A percentile compares a stretch with the other conserved stretches of the same genome.
These are phyloP conservation scores for Horisme vitalbata DNA, from an alignment of 2,888 invertebrate species.

Conservation along the genomic window DNA sequence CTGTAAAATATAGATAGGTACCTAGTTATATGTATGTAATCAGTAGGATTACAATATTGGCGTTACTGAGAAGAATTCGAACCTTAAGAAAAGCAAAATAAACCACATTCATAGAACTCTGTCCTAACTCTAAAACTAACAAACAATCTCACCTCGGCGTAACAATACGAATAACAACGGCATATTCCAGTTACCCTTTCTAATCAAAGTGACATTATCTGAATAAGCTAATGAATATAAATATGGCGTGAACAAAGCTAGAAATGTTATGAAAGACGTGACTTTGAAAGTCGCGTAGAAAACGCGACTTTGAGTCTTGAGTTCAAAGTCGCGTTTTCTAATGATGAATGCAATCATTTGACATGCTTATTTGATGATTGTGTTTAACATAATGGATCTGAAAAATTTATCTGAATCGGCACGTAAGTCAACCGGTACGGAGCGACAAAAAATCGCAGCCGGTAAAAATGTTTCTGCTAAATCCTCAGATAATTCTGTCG, in stretches of 20 bases:
- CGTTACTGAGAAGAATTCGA: no score
- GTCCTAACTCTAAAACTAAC: slow-evolving; percentile 1
- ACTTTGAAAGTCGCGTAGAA: neutral
- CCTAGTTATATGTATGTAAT: no score
- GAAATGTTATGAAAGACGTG: neutral
- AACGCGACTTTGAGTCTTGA: no score
- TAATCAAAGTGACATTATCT: slow-evolving; percentile 52
- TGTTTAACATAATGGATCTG: no score
- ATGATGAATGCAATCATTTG: no score
- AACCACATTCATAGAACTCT: slow-evolving; percentile 5
- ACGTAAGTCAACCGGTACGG: neutral
- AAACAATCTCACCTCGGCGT: slow-evolving; percentile 2
- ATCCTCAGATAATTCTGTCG: slow-evolving; percentile 44
- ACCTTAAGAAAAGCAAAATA: no score
- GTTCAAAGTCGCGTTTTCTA: no score
- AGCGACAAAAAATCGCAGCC: slow-evolving; percentile 3
- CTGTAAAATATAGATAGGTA: no score
- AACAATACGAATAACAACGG: slow-evolving; percentile 19
- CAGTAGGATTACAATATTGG: neutral
- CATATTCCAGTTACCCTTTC: slow-evolving; percentile 23
- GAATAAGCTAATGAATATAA: slow-evolving; percentile 60
- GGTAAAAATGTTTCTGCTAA: neutral
- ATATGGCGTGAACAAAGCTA: slow-evolving; percentile 41
- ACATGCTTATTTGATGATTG: no score
- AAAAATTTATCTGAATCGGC: no score